Conservation (phyloP, 2,888 invertebrate genomes). For the Polydrusus cervinus region DNA sequence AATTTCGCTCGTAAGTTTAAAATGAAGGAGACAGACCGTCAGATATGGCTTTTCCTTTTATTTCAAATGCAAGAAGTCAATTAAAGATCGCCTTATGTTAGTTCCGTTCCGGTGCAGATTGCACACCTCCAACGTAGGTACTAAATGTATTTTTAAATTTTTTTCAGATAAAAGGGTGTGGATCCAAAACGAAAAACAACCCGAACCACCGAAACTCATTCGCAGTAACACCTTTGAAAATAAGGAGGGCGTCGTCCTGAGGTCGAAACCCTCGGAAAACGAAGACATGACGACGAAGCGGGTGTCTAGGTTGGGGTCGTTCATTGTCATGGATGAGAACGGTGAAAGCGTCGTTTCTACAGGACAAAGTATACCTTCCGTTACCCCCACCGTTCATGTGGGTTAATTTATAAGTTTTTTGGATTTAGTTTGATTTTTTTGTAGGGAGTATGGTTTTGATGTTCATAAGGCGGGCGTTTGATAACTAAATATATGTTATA, state of each 20-base stretch:
- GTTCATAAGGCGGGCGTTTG: too few relatives aligned
- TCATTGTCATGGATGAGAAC: slow-evolving; percentile 70
- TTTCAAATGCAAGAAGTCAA: too few relatives aligned
- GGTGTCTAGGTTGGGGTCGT: slow-evolving; percentile 73
- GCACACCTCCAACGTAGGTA: too few relatives aligned
- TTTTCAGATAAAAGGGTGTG: slow-evolving; percentile 59
- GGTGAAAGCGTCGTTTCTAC: slow-evolving; percentile 49
- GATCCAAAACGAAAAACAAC: slow-evolving; percentile 62
- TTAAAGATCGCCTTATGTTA: too few relatives aligned
- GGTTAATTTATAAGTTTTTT: slow-evolving; percentile 12
- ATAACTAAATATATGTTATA: not conserved
- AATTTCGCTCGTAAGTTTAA: too few relatives aligned
- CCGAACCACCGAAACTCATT: slow-evolving; percentile 70
- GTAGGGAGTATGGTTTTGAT: not conserved
- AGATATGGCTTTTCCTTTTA: too few relatives aligned
- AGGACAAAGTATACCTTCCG: slow-evolving; percentile 25
- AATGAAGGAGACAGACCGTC: too few relatives aligned
- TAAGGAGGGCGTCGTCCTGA: slow-evolving; percentile 62
- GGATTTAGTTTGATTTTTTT: not conserved
- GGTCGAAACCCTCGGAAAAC: slow-evolving; percentile 50
- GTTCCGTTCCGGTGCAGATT: too few relatives aligned
- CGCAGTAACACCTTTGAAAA: slow-evolving; percentile 81
- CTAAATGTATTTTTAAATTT: not conserved
- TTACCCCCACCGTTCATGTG: slow-evolving; percentile 29
- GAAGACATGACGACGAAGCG: slow-evolving; percentile 69